Base-by-base conservation (phyloP, 2,797 vertebrate genomes). In the Poeciliopsis paucimaculata region DNA sequence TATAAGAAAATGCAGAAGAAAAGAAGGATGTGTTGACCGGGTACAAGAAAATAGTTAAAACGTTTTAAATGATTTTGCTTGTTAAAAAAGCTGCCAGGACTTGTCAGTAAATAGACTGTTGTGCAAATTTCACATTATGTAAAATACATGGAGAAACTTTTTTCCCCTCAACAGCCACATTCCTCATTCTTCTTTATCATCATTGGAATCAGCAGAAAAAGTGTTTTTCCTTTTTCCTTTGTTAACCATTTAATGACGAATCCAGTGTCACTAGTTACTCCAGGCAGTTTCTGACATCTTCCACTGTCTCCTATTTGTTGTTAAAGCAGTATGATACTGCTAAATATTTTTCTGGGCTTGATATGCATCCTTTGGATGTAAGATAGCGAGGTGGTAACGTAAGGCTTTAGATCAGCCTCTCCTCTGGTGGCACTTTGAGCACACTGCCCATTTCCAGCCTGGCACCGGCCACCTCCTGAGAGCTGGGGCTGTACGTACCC, bases 401-500 rank as follows among this genome's bases (percentile, higher is more conserved):
- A 16, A 10, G 41, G n/a, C n/a, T 31, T 75, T 45, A 76, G 55
- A 76, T 99, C 68, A 99, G 93, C 88, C 98, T 96, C 95, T 99
- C 98, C 74, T 99, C 98, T 0, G 98, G 98, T 0, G 98, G 98
- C 88, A 99, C 97, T 93, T 99, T 99, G 74, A 99, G 97, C 31
- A 99, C 97, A 45, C 96, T 99, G 94, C 98, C 98, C 98, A 99
- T 99, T 94, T 99, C 98, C 86, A 99, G 84, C 62, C 98, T 95
- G 46, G 98, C 98, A 47, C 98, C 98, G 0, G 97, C 98, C 82
- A 99, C 97, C 80, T 99, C 98, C 95, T 99, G 98, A 72, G 96
- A 96, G 92, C 98, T 99, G 4, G 98, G 98, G 85, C 97, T 99
- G 94, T 99, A 99, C n/a, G 97, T 98, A 85, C 98, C 98, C 92